These are phyloP conservation scores for Protobothrops flavoviridis DNA, from an alignment of 2,113 vertebrate species.

Conservation along the genomic window DNA sequence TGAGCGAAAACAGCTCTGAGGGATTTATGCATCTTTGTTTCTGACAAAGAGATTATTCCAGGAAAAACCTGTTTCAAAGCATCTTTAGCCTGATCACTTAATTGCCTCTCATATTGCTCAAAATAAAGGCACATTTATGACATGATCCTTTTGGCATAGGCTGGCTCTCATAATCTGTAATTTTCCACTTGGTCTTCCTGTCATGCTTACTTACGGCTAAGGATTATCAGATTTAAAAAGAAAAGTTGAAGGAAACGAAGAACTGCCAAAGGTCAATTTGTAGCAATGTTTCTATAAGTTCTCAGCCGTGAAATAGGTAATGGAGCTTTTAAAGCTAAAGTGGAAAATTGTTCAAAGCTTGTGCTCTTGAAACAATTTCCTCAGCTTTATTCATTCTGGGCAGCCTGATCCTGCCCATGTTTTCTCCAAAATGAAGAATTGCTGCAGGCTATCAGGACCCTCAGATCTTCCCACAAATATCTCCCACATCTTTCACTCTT, in stretches of 20 bases:
- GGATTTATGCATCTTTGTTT: background rate
- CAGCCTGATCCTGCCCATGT: background rate
- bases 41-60: background rate
- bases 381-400: background rate
- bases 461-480: background rate
- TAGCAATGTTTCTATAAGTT: slow-evolving; percentile 28
- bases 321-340: slow-evolving; percentile 15
- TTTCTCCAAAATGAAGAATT: background rate
- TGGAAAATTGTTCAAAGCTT: slow-evolving; percentile 6
- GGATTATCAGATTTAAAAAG: slow-evolving; percentile 55
- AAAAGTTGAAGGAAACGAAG: slow-evolving; percentile 38
- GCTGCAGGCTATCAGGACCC: background rate
- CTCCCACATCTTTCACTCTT: background rate
- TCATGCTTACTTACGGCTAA: slow-evolving; percentile 69
- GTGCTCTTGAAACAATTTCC: slow-evolving; percentile 12
- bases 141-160: slow-evolving; percentile 63
- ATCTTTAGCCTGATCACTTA: slow-evolving; percentile 50
- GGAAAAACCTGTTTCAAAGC: background rate
- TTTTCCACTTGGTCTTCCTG: slow-evolving; percentile 69
- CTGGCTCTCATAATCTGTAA: slow-evolving; percentile 66
- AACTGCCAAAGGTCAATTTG: slow-evolving; percentile 33
- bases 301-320: slow-evolving; percentile 34
- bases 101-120: slow-evolving; percentile 61
- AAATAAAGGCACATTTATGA: slow-evolving; percentile 63
- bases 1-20: background rate